Evolutionary conservation across 2,888 invertebrate genomes (phyloP), one percentile per base, ranked within the genome.

Genomic region (Caenorhabditis auriculariae): DNA sequence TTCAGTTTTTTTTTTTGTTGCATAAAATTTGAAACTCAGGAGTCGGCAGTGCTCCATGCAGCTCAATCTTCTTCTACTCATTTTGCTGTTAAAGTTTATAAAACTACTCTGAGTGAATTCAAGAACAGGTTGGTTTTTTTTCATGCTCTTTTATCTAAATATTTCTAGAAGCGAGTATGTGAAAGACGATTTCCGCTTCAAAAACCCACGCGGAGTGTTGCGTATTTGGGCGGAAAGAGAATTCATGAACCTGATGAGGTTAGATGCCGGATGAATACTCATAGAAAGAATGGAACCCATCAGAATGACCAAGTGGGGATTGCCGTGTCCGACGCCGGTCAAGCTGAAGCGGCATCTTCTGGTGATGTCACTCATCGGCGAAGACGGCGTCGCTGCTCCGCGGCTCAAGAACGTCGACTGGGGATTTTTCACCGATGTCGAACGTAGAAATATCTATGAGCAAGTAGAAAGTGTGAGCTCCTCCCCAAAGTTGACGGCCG

Each of bases 151-250:
- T 45, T 12, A n/a, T 32, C n/a, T 32, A 32, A 32, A 29, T 12
- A 84, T 84, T 44, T 59, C 3, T 42, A 61, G 61, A 44, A 37
- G 49, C 51, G 84, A 86, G 64, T 87, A 88, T 76, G 85, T 87
- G 26, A 82, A 83, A 41, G 86, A 87, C 46, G 87, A 87, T 71
- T 85, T 85, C 69, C 83, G 87, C n/a, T 87, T 87, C 79, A 85
- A 84, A 70, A 86, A 87, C 67, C 83, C 87, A 0, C 77, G 87
- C 38, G 86, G 86, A 73, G 83, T 87, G 45, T 84, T 88, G 69
- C 84, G 84, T 66, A 81, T 87, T 54, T 88, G 87, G 87, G 87
- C 87, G 0, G 86, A 87, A 77, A 87, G 87, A 75, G 87, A 88
- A 77, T 83, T 84, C 76, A 83, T 85, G 67, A 88, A 87, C 74